Evolutionary conservation across 1,140 invertebrate species (phyloP), one percentile per base, ranked within the genome.

Genomic region (Phymorhynchus buccinoides): DNA sequence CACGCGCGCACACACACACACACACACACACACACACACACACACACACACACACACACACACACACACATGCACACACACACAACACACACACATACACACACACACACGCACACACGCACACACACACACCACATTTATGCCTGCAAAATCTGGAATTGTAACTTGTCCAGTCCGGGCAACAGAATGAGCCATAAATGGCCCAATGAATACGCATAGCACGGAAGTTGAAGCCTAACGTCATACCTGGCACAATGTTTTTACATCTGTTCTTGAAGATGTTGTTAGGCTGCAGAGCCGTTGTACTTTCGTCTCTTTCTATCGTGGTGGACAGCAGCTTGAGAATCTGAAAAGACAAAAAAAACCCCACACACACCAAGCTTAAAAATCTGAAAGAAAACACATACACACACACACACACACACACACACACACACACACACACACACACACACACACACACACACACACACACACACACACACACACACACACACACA

Each of bases 221-320:
- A n/a, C n/a, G n/a, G n/a, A n/a, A n/a, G n/a, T n/a, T n/a, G n/a
- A n/a, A n/a, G n/a, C n/a, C 48, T 7, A 12, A 27, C 30, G 32
- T 37, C 80, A 52, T 89, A 91, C 91, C 91, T 83, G 91, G 90
- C 75, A 90, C 80, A 41, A 92, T 91, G 77, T 88, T 89, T 88
- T 90, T 92, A 80, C 88, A 90, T 83, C 91, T 89, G 81, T 92
- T 92, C 85, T 92, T 92, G 86, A 91, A 91, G 42, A 92, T 90
- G 86, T 92, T 92, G 86, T 92, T 90, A n/a, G 89, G 88, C 78
- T 85, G 83, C 48, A 91, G 86, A 39, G 89, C 91, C 66, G 89
- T 87, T 30, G 89, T 90, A 39, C 88, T 89, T 86, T 91, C 90
- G 79, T 91, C 89, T 80, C 88, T 83, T 71, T 91, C 90, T 44